Evolutionary conservation across 1,140 invertebrate genomes (phyloP).

Genomic region (Glossosoma conforme): DNA sequence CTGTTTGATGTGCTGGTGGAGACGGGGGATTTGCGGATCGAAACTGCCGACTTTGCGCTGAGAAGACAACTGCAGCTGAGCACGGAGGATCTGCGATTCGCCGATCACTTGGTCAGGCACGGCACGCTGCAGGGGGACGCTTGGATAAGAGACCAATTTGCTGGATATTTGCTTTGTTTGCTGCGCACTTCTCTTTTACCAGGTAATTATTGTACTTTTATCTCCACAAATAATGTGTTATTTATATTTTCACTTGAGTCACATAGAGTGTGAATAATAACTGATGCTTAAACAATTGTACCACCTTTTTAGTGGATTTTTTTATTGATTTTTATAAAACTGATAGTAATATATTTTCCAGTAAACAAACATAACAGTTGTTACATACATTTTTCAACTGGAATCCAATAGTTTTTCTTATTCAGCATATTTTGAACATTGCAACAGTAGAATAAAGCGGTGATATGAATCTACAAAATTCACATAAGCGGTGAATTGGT

Average conservation of each 20-base stretch:
- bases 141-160: constrained; percentile 94
- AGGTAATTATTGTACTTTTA: constrained; percentile 50
- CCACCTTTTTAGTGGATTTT: no score
- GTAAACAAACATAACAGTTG: no score
- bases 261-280: not conserved
- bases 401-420: no score
- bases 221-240: not conserved
- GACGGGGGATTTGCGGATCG: constrained; percentile 82
- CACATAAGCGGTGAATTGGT: no score
- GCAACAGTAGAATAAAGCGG: no score
- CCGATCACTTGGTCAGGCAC: constrained; percentile 86
- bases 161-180: constrained; percentile 84
- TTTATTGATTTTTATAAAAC: no score
- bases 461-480: no score
- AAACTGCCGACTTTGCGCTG: constrained; percentile 81
- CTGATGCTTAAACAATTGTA: no score
- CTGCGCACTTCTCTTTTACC: constrained; percentile 74
- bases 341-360: no score
- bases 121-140: constrained; percentile 76
- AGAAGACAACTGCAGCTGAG: constrained; percentile 79
- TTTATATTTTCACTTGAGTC: not conserved
- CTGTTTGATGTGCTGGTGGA: constrained; percentile 91
- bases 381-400: no score
- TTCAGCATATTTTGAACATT: no score
- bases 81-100: constrained; percentile 94